Evolutionary conservation across 2,888 invertebrate species (phyloP), one percentile per base, ranked within the genome.

Genomic region (Erebia epiphron): DNA sequence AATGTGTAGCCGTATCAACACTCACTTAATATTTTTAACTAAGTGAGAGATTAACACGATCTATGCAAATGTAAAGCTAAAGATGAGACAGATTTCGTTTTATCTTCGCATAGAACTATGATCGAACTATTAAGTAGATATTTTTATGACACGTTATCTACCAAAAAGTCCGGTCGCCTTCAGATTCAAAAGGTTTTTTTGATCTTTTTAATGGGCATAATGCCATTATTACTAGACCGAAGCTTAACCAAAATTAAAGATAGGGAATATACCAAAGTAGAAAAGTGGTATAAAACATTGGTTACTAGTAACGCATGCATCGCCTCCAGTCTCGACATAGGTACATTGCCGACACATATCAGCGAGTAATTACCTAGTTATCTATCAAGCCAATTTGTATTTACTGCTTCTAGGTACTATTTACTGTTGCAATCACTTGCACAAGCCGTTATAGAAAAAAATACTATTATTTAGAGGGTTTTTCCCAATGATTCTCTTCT

Each of bases 261-360:
- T 35, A 26, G 26, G 56, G 21, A 26, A 26, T 56, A 56, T 26
- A 13, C 21, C 21, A 26, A 57, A 57, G 11, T 57, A 43, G 61
- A 61, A 61, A 18, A n/a, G 60, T 21, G 43, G 16, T 43, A 16
- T 60, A 43, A 10, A 16, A 60, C 16, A 35, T 60, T 64, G 64
- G 41, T 54, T 41, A 64, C 57, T 68, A 71, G 63, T 63, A 66
- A 63, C 46, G 68, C 68, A 62, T 67, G 63, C 68, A 68, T 67
- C 73, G 66, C 75, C 74, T n/a, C n/a, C n/a, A n/a, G n/a, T n/a
- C n/a, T 75, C 73, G 75, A 76, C 77, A 77, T 54, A n/a, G n/a
- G n/a, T n/a, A 76, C 71, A 70, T 76, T 73, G 72, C 60, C 56
- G 67, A 72, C 66, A 71, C 72, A 72, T 69, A 71, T 75, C 73